Evolutionary conservation across 1,140 invertebrate genomes (phyloP).

Genomic region (Telenomus remus): DNA sequence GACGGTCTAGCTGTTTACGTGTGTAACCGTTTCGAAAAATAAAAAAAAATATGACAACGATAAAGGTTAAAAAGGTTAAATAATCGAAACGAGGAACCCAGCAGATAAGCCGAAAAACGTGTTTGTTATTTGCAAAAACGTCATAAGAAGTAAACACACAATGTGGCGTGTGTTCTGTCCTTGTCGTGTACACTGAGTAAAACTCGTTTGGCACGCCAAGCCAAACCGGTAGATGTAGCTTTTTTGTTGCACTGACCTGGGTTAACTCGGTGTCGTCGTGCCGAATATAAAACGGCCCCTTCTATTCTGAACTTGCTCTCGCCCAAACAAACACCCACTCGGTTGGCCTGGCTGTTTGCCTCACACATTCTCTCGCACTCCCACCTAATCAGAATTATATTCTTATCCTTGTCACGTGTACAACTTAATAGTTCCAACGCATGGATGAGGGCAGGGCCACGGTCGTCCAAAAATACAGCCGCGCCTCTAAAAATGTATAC

Average conservation of each 20-base stretch:
- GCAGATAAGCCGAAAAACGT: conserved; percentile 19
- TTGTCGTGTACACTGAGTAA: conserved; percentile 19
- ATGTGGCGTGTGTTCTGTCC: conserved; percentile 20
- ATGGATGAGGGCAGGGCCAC: conserved; percentile 69
- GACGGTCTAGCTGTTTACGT: too few relatives aligned
- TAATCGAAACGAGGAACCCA: too few relatives aligned
- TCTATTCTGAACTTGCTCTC: conserved; percentile 53
- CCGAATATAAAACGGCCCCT: conserved; percentile 71
- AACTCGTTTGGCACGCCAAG: conserved; percentile 57
- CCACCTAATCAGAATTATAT: conserved; percentile 24
- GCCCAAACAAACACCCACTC: conserved; percentile 59
- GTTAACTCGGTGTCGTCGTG: conserved; percentile 69
- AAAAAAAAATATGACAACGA: too few relatives aligned
- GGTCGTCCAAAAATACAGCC: conserved; percentile 70
- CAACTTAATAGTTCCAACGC: conserved; percentile 25
- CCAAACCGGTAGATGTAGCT: conserved; percentile 60
- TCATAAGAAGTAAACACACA: conserved; percentile 33
- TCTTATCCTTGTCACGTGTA: conserved; percentile 34
- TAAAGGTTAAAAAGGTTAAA: too few relatives aligned
- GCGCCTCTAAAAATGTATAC: conserved; percentile 56
- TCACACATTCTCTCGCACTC: conserved; percentile 22
- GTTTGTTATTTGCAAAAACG: conserved; percentile 34
- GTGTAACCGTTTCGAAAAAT: too few relatives aligned
- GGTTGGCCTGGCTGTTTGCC: conserved; percentile 30
- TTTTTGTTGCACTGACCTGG: conserved; percentile 72